These are phyloP conservation scores for Ferdinandea cuprea DNA, from an alignment of 2,888 invertebrate species.

Conservation along the genomic window DNA sequence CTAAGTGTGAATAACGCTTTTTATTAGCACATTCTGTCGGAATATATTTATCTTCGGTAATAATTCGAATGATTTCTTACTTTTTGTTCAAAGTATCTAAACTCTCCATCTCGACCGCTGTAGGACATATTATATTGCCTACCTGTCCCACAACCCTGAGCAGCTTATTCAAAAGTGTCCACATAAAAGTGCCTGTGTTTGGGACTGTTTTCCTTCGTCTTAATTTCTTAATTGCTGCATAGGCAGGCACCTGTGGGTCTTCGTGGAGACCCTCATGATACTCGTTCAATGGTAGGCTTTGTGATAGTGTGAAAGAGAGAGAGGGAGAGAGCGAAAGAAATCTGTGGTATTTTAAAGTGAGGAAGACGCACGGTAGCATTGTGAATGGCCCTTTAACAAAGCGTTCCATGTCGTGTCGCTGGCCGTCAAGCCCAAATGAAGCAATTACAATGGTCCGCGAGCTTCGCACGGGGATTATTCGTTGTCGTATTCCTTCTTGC, in stretches of 20 bases:
- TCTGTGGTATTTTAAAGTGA: slow-evolving; percentile 32
- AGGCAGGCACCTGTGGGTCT: slow-evolving; percentile 18
- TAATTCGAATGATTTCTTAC: slow-evolving; percentile 53
- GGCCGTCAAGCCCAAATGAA: slow-evolving; percentile 46
- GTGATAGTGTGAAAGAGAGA: neutral
- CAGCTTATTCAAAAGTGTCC: slow-evolving; percentile 11
- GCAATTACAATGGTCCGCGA: slow-evolving; percentile 59
- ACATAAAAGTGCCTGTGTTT: neutral
- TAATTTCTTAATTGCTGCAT: slow-evolving; percentile 62
- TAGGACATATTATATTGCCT: neutral
- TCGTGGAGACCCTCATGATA: slow-evolving; percentile 50
- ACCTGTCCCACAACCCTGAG: slow-evolving; percentile 13
- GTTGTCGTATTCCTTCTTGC: slow-evolving; percentile 7
- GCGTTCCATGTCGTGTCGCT: slow-evolving; percentile 9
- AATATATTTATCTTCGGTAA: slow-evolving; percentile 37
- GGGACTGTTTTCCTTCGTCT: slow-evolving; percentile 14
- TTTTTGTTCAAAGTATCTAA: slow-evolving; percentile 6
- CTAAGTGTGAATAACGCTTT: slow-evolving; percentile 66
- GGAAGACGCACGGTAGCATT: slow-evolving; percentile 29
- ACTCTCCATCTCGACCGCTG: neutral
- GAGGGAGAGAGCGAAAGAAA: slow-evolving; percentile 4
- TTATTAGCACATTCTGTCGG: slow-evolving; percentile 55
- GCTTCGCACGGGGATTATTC: slow-evolving; percentile 42
- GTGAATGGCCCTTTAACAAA: slow-evolving; percentile 48
- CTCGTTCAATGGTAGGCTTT: neutral